phyloP scores from a whole-genome alignment of 1,140 invertebrate species.

The Caenorhabditis brenneri region DNA sequence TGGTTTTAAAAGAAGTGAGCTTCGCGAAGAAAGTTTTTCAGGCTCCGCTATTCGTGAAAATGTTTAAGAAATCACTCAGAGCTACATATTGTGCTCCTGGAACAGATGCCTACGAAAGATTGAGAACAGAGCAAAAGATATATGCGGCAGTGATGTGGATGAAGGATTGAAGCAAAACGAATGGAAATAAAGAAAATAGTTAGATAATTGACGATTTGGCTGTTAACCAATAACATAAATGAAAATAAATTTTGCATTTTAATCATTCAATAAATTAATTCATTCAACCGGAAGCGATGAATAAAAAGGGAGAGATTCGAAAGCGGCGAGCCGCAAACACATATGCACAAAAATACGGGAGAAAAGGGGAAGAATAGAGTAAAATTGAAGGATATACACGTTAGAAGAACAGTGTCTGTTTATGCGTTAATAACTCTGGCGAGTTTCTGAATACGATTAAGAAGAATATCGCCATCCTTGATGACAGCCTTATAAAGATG shows the following conservation, averaged over 20 bases:
- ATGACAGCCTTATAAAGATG: slow-evolving; percentile 82
- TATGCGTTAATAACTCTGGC: slow-evolving; percentile 90
- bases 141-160: slow-evolving; percentile 41
- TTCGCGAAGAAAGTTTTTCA: background rate
- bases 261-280: slow-evolving; percentile 16
- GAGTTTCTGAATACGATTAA: slow-evolving; percentile 97
- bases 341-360: slow-evolving; percentile 38
- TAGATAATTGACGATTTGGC: background rate
- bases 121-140: slow-evolving; percentile 17
- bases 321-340: background rate
- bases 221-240: background rate
- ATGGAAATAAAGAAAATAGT: background rate
- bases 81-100: slow-evolving; percentile 52
- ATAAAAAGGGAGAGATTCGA: background rate
- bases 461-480: slow-evolving; percentile 93
- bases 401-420: slow-evolving; percentile 58
- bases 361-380: background rate
- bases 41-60: slow-evolving; percentile 35
- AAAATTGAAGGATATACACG: slow-evolving; percentile 22
- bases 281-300: slow-evolving; percentile 36
- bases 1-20: too few species aligned
- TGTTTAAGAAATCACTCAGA: slow-evolving; percentile 32
- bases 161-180: background rate
- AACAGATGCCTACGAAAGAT: slow-evolving; percentile 32
- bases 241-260: background rate